Base-by-base conservation (phyloP, 1,140 invertebrate genomes). In the Sycophila sp. region DNA sequence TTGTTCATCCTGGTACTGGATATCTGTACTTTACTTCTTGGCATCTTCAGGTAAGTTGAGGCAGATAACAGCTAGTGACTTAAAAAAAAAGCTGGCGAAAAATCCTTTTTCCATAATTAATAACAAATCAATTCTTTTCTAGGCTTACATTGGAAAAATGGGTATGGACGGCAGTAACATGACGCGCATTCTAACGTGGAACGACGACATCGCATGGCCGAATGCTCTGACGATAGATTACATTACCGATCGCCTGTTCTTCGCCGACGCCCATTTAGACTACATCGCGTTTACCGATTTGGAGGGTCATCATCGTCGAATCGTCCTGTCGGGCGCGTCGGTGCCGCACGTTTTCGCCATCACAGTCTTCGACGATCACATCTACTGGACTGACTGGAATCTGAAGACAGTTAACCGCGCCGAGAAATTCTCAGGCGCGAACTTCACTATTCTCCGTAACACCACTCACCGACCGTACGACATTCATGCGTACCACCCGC, bases 311-410 rank as follows among this genome's bases (percentile, higher is more conserved):
- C 92, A 96, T 80, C 87, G 94, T 4, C 93, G 96, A 65, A 88
- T 94, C 58, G 94, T 97, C 0, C 76, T 97, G 2, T 92, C 92
- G 0, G 95, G 95, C 1, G 80, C 87, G 5, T 88, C 90, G 47
- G 96, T 98, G 4, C 96, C 96, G 0, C 97, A 98, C 78, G 96
- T 98, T 0, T 99, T 98, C 80, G 97, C 97, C 0, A 86, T 99
- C 15, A 93, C 93, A 2, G 88, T 99, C 0, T 98, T 99, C 83
- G 96, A 98, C 75, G 96, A 99, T 78, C 92, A 91, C 74, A 91
- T 99, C 6, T 99, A 94, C 85, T 99, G 97, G 96, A 98, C 97
- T 4, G 98, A 99, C 80, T 99, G 98, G 97, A 99, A 98, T 80
- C 82, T 97, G 19, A 97, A 98, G 82, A 92, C 92, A 0, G 93